Percentiles rank a stretch among this genome's conserved stretches.
These are phyloP conservation scores for Heliornis fulica DNA, from an alignment of 2,113 vertebrate genomes.

Conservation along the genomic window DNA sequence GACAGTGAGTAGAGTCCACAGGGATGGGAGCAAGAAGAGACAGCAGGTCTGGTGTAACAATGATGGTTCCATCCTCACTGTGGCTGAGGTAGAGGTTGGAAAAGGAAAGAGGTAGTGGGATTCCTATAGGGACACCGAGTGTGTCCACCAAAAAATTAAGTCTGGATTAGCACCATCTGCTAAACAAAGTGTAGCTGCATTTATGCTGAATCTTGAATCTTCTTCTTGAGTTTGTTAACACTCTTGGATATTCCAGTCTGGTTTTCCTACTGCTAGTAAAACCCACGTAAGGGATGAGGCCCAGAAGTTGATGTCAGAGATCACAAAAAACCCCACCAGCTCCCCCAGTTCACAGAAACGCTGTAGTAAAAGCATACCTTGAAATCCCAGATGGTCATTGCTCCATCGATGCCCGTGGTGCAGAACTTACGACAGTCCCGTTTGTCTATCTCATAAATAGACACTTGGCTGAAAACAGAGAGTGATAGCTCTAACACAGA, in stretches of 20 bases:
- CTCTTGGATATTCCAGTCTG: not conserved
- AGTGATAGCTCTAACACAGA: not conserved
- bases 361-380: conserved; percentile 77
- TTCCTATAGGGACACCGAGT: not conserved
- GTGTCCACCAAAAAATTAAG: not conserved
- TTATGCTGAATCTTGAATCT: not conserved
- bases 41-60: rapidly evolving
- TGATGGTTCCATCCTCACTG: not conserved
- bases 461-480: conserved; percentile 88
- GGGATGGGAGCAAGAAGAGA: not conserved
- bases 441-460: conserved; percentile 98
- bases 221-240: not conserved
- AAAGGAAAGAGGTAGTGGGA: not conserved
- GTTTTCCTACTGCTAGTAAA: not conserved
- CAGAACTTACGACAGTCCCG: conserved; percentile 98
- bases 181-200: not conserved
- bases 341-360: not conserved
- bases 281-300: not conserved
- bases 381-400: conserved; percentile 99
- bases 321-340: rapidly evolving
- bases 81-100: not conserved
- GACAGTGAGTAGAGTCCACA: not conserved
- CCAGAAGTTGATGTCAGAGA: not conserved
- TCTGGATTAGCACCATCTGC: not conserved
- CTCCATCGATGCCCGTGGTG: conserved; percentile 98